A percentile compares a stretch with the other conserved stretches of the same genome.
phyloP scores from a whole-genome alignment of 2,113 vertebrate genomes.

The Menura novaehollandiae region DNA sequence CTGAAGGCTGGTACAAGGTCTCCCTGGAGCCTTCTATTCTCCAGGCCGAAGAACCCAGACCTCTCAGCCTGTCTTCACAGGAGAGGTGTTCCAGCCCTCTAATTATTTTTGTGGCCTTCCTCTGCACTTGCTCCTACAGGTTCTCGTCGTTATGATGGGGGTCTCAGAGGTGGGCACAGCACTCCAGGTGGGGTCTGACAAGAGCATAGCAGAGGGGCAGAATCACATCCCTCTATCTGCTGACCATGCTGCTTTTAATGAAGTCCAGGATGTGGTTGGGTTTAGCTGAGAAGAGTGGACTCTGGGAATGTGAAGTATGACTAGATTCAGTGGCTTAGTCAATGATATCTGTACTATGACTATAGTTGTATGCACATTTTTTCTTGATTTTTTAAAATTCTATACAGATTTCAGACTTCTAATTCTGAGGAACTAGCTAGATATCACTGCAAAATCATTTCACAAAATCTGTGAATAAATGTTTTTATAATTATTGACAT shows the following conservation, averaged over 20 bases:
- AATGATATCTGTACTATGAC: not conserved
- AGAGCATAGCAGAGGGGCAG: not conserved
- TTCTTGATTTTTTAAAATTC: not conserved
- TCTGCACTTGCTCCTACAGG: not conserved
- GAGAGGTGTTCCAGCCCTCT: not conserved
- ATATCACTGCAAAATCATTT: not conserved
- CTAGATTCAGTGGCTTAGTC: not conserved
- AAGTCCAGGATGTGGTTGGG: not conserved
- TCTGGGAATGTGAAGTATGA: not conserved
- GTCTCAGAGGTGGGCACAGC: not conserved
- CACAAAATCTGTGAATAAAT: not conserved
- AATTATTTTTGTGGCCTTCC: not conserved
- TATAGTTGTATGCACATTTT: not conserved
- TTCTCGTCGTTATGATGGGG: not conserved
- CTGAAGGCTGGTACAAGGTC: no score
- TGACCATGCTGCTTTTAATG: not conserved
- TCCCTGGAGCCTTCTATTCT: not conserved
- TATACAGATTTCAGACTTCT: not conserved
- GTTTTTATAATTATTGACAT: not conserved
- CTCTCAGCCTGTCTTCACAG: not conserved
- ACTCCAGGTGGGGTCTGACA: not conserved
- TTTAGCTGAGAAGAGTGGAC: not conserved
- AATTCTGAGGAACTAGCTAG: not conserved
- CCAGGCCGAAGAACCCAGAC: not conserved
- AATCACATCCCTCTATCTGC: fast-evolving